phyloP scores from a whole-genome alignment of 2,888 invertebrate genomes.

The Punctoribates punctum region DNA sequence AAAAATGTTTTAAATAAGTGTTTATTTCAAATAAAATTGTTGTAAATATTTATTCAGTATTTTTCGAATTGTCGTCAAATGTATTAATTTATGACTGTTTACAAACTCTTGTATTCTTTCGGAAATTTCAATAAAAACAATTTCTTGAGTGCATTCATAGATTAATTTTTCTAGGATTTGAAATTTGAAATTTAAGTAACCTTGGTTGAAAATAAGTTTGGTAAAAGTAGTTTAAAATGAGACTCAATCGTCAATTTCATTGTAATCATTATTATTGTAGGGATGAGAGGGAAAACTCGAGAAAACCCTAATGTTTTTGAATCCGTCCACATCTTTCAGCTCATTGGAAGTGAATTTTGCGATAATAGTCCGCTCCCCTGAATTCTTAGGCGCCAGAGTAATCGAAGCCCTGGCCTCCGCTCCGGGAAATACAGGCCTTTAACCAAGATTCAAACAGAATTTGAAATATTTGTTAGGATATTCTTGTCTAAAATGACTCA shows the following conservation, averaged over 20 bases:
- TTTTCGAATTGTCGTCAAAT: too few species aligned
- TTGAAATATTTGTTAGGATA: neutral
- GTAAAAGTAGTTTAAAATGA: neutral
- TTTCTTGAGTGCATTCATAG: neutral
- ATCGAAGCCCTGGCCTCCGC: slow-evolving; percentile 69
- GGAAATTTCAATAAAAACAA: too few species aligned
- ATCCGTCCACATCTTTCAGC: slow-evolving; percentile 84
- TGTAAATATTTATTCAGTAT: too few species aligned
- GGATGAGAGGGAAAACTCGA: slow-evolving; percentile 8
- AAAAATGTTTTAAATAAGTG: too few species aligned
- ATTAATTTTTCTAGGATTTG: neutral
- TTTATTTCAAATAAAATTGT: too few species aligned
- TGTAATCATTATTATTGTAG: slow-evolving; percentile 38
- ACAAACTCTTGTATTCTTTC: too few species aligned
- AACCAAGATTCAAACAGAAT: slow-evolving; percentile 42
- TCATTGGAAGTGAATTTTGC: slow-evolving; percentile 84
- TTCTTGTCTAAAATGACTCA: slow-evolving; percentile 35
- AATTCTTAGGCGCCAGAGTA: slow-evolving; percentile 70
- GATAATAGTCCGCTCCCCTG: slow-evolving; percentile 74
- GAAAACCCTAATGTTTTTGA: slow-evolving; percentile 67
- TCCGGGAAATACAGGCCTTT: slow-evolving; percentile 61
- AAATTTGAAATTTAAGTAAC: neutral
- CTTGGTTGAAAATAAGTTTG: neutral
- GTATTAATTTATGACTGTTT: too few species aligned
- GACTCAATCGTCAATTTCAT: slow-evolving; percentile 27